Evolutionary conservation across 2,113 vertebrate species (phyloP).

Genomic region (Entomyzon cyanotis): DNA sequence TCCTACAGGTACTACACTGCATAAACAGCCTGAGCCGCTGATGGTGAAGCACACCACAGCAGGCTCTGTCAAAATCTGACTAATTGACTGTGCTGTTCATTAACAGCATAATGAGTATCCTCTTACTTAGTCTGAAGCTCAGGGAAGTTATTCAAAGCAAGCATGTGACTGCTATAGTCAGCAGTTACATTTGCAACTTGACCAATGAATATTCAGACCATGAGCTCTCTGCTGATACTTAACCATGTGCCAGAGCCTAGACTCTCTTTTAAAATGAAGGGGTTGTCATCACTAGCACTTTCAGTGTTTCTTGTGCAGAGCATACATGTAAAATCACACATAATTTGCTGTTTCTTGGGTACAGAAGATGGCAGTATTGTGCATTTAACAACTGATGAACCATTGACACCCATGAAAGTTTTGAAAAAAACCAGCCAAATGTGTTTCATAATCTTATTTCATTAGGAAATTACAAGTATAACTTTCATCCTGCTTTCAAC

Average conservation of each 20-base stretch:
- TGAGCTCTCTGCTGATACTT: neutral
- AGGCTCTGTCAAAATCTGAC: neutral
- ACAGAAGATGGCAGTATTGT: constrained; percentile 62
- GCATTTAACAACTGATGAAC: neutral
- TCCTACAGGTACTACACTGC: neutral
- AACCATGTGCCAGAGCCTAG: neutral
- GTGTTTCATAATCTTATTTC: neutral
- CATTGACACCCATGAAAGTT: neutral
- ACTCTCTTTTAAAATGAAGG: neutral
- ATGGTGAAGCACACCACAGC: neutral
- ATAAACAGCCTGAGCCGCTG: neutral
- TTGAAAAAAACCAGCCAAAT: neutral
- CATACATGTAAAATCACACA: neutral
- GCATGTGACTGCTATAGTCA: neutral
- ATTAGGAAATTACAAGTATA: neutral
- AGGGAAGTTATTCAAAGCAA: neutral
- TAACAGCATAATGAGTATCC: neutral
- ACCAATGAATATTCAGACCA: neutral
- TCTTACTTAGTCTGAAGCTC: neutral
- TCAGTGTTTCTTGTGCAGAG: neutral
- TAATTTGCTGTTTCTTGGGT: neutral
- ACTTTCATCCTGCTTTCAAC: neutral
- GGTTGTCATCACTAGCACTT: neutral
- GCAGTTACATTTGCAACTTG: neutral
- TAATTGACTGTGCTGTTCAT: neutral